These are phyloP conservation scores for Rhodophaea formosa DNA, from an alignment of 2,888 invertebrate genomes.

Conservation along the genomic window DNA sequence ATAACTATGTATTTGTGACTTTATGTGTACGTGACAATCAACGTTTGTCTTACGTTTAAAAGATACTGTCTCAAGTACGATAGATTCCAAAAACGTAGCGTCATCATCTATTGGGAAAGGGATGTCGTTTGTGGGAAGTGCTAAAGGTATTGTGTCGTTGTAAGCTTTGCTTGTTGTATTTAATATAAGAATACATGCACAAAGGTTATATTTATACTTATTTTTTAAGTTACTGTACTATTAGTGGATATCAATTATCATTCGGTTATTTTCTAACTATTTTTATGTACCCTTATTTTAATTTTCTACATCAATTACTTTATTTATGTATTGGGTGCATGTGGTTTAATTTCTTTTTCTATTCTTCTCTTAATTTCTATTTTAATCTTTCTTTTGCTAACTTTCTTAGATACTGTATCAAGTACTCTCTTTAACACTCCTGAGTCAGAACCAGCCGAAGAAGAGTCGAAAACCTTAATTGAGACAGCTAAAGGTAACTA, in stretches of 20 bases:
- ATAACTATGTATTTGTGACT: neutral
- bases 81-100: conserved; percentile 39
- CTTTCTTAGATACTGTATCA: conserved; percentile 52
- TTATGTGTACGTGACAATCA: neutral
- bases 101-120: conserved; percentile 39
- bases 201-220: no score
- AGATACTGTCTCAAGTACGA: conserved; percentile 29
- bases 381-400: conserved; percentile 39
- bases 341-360: conserved; percentile 34
- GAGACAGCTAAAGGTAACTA: conserved; percentile 41
- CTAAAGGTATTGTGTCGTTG: conserved; percentile 41
- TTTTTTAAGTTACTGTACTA: neutral
- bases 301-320: neutral
- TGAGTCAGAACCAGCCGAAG: conserved; percentile 34
- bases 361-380: conserved; percentile 22
- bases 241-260: neutral
- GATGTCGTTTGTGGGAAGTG: conserved; percentile 39
- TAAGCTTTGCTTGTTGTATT: conserved; percentile 1
- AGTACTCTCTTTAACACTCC: conserved; percentile 40
- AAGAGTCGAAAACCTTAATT: conserved; percentile 34
- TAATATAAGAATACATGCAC: neutral
- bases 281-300: neutral
- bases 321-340: conserved; percentile 36
- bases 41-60: conserved; percentile 15
- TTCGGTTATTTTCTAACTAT: no score